These are phyloP conservation scores for Brachyhypopomus gauderio DNA, from an alignment of 2,113 vertebrate genomes.

Conservation along the genomic window DNA sequence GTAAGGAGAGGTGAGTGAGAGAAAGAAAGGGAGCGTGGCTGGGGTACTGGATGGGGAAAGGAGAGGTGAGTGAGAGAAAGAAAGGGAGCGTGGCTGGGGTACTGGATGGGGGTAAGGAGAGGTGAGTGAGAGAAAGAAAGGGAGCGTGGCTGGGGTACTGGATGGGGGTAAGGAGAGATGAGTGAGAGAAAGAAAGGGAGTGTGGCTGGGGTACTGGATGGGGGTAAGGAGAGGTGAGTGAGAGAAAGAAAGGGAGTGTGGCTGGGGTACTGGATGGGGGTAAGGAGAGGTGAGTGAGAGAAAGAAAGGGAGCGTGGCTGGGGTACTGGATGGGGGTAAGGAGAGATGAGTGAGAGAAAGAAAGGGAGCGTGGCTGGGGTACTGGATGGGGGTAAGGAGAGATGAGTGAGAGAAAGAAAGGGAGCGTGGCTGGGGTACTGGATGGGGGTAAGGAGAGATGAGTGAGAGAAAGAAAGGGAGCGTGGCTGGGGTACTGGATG, in stretches of 20 bases:
- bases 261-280: background rate
- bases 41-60: background rate
- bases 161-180: background rate
- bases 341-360: background rate
- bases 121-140: conserved; percentile 23
- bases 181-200: background rate
- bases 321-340: background rate
- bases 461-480: background rate
- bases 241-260: background rate
- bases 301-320: background rate
- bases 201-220: background rate
- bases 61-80: conserved; percentile 24
- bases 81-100: background rate
- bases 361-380: background rate
- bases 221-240: conserved; percentile 10
- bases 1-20: conserved; percentile 20
- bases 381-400: background rate
- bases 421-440: background rate
- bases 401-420: background rate
- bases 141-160: background rate
- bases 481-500: background rate
- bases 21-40: background rate
- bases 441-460: background rate
- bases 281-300: conserved; percentile 21
- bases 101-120: background rate